Evolutionary conservation across 2,113 vertebrate species (phyloP), one percentile per base, ranked within the genome.

Genomic region (Pterocles burchelli): DNA sequence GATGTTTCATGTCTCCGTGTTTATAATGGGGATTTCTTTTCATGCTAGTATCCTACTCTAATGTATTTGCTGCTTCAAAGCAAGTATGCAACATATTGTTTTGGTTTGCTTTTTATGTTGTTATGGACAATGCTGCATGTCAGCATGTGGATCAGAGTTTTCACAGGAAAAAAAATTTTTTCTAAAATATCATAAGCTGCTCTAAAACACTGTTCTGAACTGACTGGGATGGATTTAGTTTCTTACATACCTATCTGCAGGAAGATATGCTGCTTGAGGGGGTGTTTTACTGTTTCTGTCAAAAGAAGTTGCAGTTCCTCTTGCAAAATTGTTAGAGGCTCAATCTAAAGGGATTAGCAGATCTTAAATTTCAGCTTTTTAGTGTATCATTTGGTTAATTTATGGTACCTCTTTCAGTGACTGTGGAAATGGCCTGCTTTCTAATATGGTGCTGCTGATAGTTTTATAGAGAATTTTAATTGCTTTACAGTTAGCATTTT

Each of bases 331-430:
- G 83, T 93, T 94, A 88, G 90, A 92, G 73, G 28, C 72, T 76
- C 90, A 95, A 65, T 93, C 92, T 92, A 89, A 97, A 96, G 95
- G 89, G 95, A 95, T 97, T 95, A 96, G 75, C 67, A 88, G 90
- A 94, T 84, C 92, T 88, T 88, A 90, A 88, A 61, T 88, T 95
- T 92, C 84, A 93, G 93, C 85, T 92, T 94, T 96, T 94, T 81
- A 90, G 79, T 75, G 48, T 91, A 81, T 91, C 94, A 76, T 95
- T 92, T 95, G 65, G 87, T 88, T 96, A 97, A 96, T 97, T 96
- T 93, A 92, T 85, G 49, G 43, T 70, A 79, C 80, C 54, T 89
- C 74, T 93, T 81, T 87, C 71, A 71, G 70, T 77, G 80, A 70
- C 85, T 92, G 51, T 78, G 59, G 73, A 95, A 89, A 76, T 34